A percentile compares a stretch with the other conserved stretches of the same genome.
phyloP scores from a whole-genome alignment of 2,888 invertebrate genomes.

The Sarcophaga rosellei region DNA sequence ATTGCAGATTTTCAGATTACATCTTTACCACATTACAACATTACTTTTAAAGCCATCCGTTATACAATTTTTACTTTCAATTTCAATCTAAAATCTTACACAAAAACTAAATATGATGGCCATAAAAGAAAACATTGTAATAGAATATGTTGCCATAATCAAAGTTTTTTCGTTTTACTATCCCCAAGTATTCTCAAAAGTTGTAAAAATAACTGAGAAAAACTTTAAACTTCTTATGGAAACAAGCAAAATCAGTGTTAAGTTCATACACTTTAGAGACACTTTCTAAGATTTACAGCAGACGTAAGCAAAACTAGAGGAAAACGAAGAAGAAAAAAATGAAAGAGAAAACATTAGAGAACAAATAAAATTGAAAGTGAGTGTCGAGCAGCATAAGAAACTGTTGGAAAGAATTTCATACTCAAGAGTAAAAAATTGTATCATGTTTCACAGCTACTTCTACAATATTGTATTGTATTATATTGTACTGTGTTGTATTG shows the following conservation, averaged over 20 bases:
- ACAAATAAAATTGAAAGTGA: slow-evolving; percentile 39
- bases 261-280: slow-evolving; percentile 56
- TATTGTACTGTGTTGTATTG: not conserved
- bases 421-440: slow-evolving; percentile 57
- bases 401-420: slow-evolving; percentile 44
- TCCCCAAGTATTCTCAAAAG: not conserved
- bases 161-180: not conserved
- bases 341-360: not conserved
- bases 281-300: slow-evolving; percentile 35
- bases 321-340: slow-evolving; percentile 11
- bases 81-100: no score
- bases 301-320: not conserved
- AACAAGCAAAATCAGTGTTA: slow-evolving; percentile 54
- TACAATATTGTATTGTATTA: not conserved
- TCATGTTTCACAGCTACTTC: slow-evolving; percentile 7
- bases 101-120: no score
- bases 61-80: no score
- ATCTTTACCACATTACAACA: no score
- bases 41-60: no score
- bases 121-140: not conserved
- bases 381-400: slow-evolving; percentile 32
- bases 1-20: no score
- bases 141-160: not conserved
- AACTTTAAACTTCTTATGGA: not conserved
- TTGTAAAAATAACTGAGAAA: not conserved